These are phyloP conservation scores for Aphyosemion australe DNA, from an alignment of 2,113 vertebrate genomes.

Conservation along the genomic window DNA sequence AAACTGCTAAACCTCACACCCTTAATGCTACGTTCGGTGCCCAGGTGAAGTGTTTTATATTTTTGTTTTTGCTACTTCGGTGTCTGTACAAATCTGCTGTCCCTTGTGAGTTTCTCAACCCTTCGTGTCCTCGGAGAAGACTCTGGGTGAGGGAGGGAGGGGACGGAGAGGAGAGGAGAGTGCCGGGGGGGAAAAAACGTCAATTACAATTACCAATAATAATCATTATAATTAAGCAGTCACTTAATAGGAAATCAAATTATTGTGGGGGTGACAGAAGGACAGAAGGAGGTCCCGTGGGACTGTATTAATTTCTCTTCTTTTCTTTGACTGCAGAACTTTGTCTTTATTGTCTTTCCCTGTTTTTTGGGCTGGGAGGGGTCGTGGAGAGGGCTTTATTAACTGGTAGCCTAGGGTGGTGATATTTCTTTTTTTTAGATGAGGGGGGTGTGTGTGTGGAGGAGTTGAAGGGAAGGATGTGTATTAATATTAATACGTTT, in stretches of 20 bases:
- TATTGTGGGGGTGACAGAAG: constrained; percentile 70
- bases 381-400: constrained; percentile 79
- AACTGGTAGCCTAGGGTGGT: constrained; percentile 79
- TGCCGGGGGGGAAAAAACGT: constrained; percentile 52
- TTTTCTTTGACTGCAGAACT: constrained; percentile 69
- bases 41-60: constrained; percentile 13
- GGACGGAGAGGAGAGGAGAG: constrained; percentile 10
- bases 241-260: constrained; percentile 82
- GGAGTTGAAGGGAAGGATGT: constrained; percentile 38
- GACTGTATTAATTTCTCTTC: constrained; percentile 78
- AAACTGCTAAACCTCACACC: constrained; percentile 34
- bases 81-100: neutral
- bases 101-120: neutral
- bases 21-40: constrained; percentile 26
- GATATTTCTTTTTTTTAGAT: constrained; percentile 52
- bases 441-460: constrained; percentile 9
- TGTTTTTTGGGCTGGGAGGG: constrained; percentile 54
- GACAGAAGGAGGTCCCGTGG: constrained; percentile 63
- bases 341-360: constrained; percentile 68
- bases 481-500: constrained; percentile 79
- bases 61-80: neutral
- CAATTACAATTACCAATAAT: constrained; percentile 81
- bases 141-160: constrained; percentile 3
- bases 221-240: constrained; percentile 83
- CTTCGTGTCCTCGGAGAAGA: constrained; percentile 38